A percentile compares a stretch with the other conserved stretches of the same genome.
Evolutionary conservation across 1,140 invertebrate genomes (phyloP).

Genomic region (Acromyrmex echinatior): DNA sequence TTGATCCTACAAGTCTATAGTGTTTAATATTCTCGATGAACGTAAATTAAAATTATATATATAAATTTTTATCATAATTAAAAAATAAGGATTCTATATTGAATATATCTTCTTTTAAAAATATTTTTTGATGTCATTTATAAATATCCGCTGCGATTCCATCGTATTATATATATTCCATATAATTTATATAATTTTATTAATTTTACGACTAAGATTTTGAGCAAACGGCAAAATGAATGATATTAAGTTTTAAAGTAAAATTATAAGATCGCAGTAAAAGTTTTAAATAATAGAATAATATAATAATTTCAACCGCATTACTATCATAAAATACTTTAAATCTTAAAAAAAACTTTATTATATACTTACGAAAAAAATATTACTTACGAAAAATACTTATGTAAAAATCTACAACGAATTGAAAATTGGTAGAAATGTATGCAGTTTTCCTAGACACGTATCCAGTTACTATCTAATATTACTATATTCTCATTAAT

Average conservation of each 20-base stretch:
- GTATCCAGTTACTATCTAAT: no score
- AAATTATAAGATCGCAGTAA: neutral
- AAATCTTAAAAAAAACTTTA: neutral
- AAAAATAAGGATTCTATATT: neutral
- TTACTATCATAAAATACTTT: neutral
- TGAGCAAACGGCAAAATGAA: neutral
- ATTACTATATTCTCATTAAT: no score
- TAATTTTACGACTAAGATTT: neutral
- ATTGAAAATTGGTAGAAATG: neutral
- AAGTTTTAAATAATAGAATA: neutral
- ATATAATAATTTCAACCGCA: neutral
- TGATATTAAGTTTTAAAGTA: neutral
- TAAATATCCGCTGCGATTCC: neutral
- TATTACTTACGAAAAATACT: neutral
- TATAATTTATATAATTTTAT: neutral
- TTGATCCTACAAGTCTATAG: no score
- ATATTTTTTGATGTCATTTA: neutral
- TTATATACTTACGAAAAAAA: neutral
- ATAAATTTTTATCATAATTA: neutral
- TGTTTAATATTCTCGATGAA: constrained; percentile 6
- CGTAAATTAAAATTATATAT: constrained; percentile 1
- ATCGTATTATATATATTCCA: neutral
- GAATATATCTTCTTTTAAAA: neutral
- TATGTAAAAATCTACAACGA: neutral
- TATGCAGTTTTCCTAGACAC: no score